Percentiles rank a stretch among this genome's conserved stretches.
phyloP scores from a whole-genome alignment of 1,140 invertebrate species.

The Maconellicoccus hirsutus region DNA sequence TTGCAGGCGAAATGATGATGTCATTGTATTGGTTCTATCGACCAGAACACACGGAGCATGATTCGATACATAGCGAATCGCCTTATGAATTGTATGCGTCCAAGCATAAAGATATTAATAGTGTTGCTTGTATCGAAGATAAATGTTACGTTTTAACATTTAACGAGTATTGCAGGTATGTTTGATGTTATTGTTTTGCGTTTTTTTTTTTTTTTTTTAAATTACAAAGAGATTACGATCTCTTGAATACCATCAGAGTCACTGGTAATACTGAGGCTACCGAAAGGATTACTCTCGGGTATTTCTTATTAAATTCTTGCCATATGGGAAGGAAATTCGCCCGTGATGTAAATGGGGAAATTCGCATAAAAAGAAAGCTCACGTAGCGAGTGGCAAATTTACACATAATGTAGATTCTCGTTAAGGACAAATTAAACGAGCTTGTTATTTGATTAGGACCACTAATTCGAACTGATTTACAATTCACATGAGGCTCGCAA shows the following conservation, averaged over 20 bases:
- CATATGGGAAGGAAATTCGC: too few relatives aligned
- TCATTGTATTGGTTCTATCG: slow-evolving; percentile 94
- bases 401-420: neutral
- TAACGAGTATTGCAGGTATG: slow-evolving; percentile 91
- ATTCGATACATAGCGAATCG: slow-evolving; percentile 60
- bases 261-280: too few relatives aligned
- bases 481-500: neutral
- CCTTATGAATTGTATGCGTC: slow-evolving; percentile 91
- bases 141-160: slow-evolving; percentile 94
- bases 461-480: neutral
- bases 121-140: slow-evolving; percentile 94
- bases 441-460: neutral
- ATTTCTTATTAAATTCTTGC: too few relatives aligned
- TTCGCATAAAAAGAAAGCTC: too few relatives aligned
- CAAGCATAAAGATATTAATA: slow-evolving; percentile 83
- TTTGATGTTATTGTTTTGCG: too few relatives aligned
- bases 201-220: too few relatives aligned
- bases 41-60: slow-evolving; percentile 89
- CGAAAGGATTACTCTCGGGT: too few relatives aligned
- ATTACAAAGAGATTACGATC: too few relatives aligned
- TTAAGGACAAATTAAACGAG: neutral
- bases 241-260: too few relatives aligned
- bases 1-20: slow-evolving; percentile 90
- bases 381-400: too few relatives aligned
- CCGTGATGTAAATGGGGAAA: too few relatives aligned